phyloP scores from a whole-genome alignment of 1,140 invertebrate species.

The Brachionus rubens region DNA sequence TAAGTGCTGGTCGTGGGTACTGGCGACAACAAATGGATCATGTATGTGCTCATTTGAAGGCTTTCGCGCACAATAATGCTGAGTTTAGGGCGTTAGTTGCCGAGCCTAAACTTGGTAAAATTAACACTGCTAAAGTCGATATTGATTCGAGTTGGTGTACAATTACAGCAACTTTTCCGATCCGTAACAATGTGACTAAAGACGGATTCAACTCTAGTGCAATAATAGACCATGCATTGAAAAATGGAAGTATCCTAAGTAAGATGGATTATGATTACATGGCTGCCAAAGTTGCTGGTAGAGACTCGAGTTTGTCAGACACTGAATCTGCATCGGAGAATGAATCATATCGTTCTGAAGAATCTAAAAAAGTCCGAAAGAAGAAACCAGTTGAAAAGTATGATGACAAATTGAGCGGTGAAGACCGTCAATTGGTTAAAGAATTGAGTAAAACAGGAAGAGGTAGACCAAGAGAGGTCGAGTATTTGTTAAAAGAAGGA shows the following conservation, averaged over 20 bases:
- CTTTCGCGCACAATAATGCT: conserved; percentile 58
- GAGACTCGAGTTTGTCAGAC: conserved; percentile 38
- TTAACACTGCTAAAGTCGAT: conserved; percentile 52
- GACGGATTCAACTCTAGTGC: conserved; percentile 14
- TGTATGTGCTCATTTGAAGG: conserved; percentile 59
- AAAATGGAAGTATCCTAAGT: background rate
- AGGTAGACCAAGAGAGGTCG: conserved; percentile 53
- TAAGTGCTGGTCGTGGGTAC: conserved; percentile 61
- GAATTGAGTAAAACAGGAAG: conserved; percentile 55
- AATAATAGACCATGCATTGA: background rate
- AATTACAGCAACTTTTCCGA: conserved; percentile 30
- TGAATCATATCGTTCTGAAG: conserved; percentile 30
- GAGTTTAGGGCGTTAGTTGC: conserved; percentile 58
- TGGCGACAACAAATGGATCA: conserved; percentile 61
- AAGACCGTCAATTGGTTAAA: conserved; percentile 54
- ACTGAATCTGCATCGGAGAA: conserved; percentile 28
- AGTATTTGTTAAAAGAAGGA: conserved; percentile 58
- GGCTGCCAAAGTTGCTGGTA: background rate
- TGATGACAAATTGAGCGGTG: conserved; percentile 50
- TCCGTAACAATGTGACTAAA: conserved; percentile 4
- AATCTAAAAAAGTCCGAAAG: conserved; percentile 53
- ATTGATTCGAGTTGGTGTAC: conserved; percentile 24
- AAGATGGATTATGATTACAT: conserved; percentile 31
- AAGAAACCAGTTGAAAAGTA: conserved; percentile 51
- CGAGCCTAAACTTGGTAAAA: conserved; percentile 30